Evolutionary conservation across 2,797 vertebrate genomes (phyloP).

Genomic region (Arnoldichthys spilopterus): DNA sequence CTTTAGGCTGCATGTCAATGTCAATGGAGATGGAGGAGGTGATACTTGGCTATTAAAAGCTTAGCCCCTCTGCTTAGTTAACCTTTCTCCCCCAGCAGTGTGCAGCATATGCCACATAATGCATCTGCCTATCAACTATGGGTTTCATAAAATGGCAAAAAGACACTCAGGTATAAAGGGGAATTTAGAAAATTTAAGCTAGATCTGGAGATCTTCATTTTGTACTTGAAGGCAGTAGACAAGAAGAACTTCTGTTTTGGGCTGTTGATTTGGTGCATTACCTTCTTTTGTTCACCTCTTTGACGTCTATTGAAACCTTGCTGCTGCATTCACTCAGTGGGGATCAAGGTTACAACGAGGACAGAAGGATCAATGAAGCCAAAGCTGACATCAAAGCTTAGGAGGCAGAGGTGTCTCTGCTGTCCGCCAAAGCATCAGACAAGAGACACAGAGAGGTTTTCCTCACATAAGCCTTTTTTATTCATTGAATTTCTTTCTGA

Average conservation of each 20-base stretch:
- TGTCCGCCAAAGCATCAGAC: not conserved
- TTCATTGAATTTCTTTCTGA: not conserved
- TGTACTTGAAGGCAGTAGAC: too few species aligned
- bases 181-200: too few species aligned
- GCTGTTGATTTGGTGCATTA: not conserved
- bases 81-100: conserved; percentile 14
- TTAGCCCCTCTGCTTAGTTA: conserved; percentile 32
- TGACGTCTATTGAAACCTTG: conserved; percentile 3
- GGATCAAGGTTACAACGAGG: conserved; percentile 15
- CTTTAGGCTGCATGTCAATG: conserved; percentile 33
- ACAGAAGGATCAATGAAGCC: not conserved
- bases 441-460: not conserved
- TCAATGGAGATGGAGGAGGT: conserved; percentile 23
- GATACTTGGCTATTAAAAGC: conserved; percentile 37
- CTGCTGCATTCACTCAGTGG: not conserved
- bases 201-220: too few species aligned
- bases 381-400: not conserved
- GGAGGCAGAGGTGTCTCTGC: not conserved
- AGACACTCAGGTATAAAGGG: too few species aligned
- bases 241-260: conserved; percentile 3
- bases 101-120: conserved; percentile 7
- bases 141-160: not conserved
- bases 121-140: not conserved
- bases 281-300: conserved; percentile 1
- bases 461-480: conserved; percentile 17